Evolutionary conservation across 2,888 invertebrate genomes (phyloP).

Genomic region (Leptura quadrifasciata): DNA sequence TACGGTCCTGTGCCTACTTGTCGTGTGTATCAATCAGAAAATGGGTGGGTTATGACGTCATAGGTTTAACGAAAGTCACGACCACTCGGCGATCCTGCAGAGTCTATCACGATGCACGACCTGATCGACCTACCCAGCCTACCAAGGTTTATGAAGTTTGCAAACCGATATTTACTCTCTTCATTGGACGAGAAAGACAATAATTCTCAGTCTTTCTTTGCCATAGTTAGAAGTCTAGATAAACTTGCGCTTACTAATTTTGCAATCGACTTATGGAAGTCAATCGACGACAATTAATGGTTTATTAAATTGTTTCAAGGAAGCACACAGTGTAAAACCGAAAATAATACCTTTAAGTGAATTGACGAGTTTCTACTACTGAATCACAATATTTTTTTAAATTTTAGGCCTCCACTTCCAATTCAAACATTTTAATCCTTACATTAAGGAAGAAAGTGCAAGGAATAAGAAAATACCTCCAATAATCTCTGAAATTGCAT

Average conservation of each 20-base stretch:
- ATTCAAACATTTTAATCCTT: too few species aligned
- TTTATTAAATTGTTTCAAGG: neutral
- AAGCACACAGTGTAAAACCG: too few species aligned
- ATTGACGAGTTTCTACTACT: too few species aligned
- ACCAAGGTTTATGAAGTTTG: slow-evolving; percentile 57
- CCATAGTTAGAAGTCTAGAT: neutral
- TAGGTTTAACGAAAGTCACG: slow-evolving; percentile 35
- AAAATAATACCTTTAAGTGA: too few species aligned
- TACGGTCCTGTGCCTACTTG: neutral
- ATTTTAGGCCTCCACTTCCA: too few species aligned
- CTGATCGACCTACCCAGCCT: slow-evolving; percentile 59
- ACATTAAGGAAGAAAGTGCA: too few species aligned
- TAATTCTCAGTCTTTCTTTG: neutral
- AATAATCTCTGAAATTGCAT: too few species aligned
- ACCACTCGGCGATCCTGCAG: slow-evolving; percentile 26
- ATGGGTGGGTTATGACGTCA: slow-evolving; percentile 39
- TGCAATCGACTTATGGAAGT: neutral
- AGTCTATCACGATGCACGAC: slow-evolving; percentile 60
- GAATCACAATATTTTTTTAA: too few species aligned
- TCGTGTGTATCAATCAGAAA: slow-evolving; percentile 26
- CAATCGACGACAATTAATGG: neutral
- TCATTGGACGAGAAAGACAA: slow-evolving; percentile 5
- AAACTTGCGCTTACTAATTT: neutral
- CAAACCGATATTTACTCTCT: slow-evolving; percentile 11
- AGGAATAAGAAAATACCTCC: too few species aligned